A percentile compares a stretch with the other conserved stretches of the same genome.
Conservation (phyloP, 2,797 vertebrate genomes). For the Galagoides demidoff region DNA sequence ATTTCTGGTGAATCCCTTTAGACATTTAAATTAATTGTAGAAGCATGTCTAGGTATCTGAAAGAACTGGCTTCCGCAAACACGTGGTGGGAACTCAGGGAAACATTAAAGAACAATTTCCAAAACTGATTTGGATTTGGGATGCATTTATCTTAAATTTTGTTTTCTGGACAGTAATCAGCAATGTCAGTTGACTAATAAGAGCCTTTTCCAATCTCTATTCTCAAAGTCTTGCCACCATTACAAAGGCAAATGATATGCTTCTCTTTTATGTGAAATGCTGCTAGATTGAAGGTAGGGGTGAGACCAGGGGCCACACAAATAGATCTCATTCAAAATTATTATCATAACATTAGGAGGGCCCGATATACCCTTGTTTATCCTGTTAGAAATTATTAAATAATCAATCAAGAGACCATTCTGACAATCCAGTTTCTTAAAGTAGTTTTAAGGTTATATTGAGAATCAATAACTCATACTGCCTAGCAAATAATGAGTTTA, state of each 20-base stretch:
- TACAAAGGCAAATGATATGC: neutral
- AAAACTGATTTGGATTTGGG: neutral
- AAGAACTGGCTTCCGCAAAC: neutral
- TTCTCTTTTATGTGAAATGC: neutral
- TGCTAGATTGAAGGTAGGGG: neutral
- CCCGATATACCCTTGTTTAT: neutral
- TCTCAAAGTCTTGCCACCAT: neutral
- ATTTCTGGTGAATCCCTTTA: neutral
- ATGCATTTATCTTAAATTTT: neutral
- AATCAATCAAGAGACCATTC: slow-evolving; percentile 7
- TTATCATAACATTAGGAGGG: neutral
- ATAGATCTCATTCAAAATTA: neutral
- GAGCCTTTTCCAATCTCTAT: neutral
- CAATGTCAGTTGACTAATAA: neutral
- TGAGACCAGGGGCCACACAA: neutral
- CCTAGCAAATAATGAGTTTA: slow-evolving; percentile 31
- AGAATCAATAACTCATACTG: slow-evolving; percentile 54
- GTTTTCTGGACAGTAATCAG: neutral
- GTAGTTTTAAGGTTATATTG: slow-evolving; percentile 31
- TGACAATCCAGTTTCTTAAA: slow-evolving; percentile 1
- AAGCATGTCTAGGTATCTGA: neutral
- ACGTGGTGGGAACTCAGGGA: neutral
- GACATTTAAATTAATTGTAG: neutral
- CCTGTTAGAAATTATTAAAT: slow-evolving; percentile 45
- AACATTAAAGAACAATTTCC: neutral